Evolutionary conservation across 2,888 invertebrate species (phyloP), one percentile per base, ranked within the genome.

Genomic region (Cremastinae sp.): DNA sequence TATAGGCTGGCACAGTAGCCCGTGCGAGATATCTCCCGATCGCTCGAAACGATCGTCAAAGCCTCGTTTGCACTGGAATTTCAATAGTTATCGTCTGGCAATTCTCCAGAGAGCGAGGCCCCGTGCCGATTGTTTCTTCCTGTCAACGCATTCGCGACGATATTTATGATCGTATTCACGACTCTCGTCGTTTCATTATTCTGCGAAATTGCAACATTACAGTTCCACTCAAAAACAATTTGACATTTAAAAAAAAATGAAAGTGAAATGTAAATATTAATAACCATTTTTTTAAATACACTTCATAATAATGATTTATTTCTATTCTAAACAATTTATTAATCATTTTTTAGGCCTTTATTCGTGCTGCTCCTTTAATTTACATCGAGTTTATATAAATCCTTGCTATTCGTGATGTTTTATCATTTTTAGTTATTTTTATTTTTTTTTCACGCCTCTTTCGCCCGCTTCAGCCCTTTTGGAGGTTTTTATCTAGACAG

Each of bases 301-400:
- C n/a, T n/a, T n/a, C n/a, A n/a, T n/a, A n/a, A n/a, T n/a, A n/a
- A n/a, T n/a, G n/a, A n/a, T n/a, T n/a, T n/a, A n/a, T n/a, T n/a
- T n/a, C n/a, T n/a, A n/a, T n/a, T n/a, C n/a, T n/a, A n/a, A n/a
- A n/a, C n/a, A n/a, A n/a, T n/a, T n/a, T n/a, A n/a, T n/a, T n/a
- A n/a, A n/a, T 34, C 68, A 54, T 61, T 56, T 69, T 65, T 85
- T 87, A 86, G 86, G 86, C 86, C 87, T 86, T 86, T 86, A 87
- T 87, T 87, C 82, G 83, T 86, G 82, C 84, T 82, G 82, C 76
- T 80, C 77, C 75, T 71, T 80, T 78, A 81, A 79, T 81, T 75
- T 86, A 86, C 85, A 86, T 83, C 80, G 80, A 84, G 73, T 81
- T 83, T 79, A 83, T 82, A 84, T 58, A 79, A 80, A 72, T 79